Percentiles rank a stretch among this genome's conserved stretches.
Evolutionary conservation across 2,888 invertebrate genomes (phyloP).

Genomic region (Nephrotoma guestfalica): DNA sequence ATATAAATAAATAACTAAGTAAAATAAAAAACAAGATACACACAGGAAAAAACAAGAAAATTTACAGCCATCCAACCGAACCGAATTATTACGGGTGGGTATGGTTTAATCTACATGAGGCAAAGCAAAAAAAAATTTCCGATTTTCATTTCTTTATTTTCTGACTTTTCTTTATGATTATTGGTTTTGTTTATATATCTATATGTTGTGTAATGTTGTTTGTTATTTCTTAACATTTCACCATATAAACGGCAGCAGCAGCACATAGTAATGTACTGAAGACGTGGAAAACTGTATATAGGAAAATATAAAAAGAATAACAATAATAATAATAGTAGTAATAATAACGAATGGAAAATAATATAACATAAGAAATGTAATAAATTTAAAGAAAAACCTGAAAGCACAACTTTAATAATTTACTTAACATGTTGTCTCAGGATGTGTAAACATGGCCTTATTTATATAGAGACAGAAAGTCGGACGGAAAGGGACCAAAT

Average conservation of each 20-base stretch:
- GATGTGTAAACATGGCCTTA: not conserved
- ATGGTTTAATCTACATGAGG: not conserved
- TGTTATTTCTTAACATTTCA: not conserved
- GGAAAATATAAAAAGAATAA: not conserved
- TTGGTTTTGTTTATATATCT: not conserved
- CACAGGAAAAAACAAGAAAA: not conserved
- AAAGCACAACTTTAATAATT: not conserved
- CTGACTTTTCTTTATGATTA: not conserved
- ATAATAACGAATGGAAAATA: not conserved
- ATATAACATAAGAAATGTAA: not conserved
- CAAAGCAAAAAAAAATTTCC: not conserved
- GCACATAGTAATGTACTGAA: not conserved
- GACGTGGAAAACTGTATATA: not conserved
- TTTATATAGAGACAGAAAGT: not conserved
- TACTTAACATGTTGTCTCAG: not conserved
- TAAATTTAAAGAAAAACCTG: not conserved
- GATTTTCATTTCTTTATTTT: not conserved
- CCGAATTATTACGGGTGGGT: not conserved
- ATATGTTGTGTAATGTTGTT: not conserved
- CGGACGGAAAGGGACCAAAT: not conserved
- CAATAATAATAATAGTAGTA: not conserved
- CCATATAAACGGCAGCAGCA: not conserved
- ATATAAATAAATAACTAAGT: not conserved
- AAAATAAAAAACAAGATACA: not conserved
- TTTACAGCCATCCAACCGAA: not conserved